These are phyloP conservation scores for Chionoecetes opilio DNA, from an alignment of 1,140 invertebrate genomes.

Conservation along the genomic window DNA sequence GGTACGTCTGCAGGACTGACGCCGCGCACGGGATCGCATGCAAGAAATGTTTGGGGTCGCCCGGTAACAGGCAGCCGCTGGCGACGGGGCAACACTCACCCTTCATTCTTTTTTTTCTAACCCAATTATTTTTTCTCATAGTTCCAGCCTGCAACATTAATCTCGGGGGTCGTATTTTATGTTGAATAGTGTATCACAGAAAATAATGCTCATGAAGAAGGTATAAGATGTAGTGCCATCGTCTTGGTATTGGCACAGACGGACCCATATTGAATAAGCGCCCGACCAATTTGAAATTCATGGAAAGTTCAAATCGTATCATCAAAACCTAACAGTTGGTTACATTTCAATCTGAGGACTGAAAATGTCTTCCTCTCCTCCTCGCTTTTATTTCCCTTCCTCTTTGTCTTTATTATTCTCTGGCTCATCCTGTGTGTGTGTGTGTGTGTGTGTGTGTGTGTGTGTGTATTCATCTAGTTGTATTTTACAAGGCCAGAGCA, in stretches of 20 bases:
- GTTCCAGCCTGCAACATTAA: too few relatives aligned
- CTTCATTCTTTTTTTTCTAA: too few relatives aligned
- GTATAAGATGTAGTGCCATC: not conserved
- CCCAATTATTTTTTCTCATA: too few relatives aligned
- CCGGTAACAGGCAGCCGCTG: too few relatives aligned
- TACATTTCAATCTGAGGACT: conserved; percentile 36
- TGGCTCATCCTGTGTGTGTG: conserved; percentile 29
- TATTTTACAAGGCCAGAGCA: too few relatives aligned
- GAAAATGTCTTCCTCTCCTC: conserved; percentile 3
- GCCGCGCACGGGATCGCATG: too few relatives aligned
- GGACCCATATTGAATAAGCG: conserved; percentile 55
- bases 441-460: conserved; percentile 54
- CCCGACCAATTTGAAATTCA: conserved; percentile 60
- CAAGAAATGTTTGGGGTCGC: too few relatives aligned
- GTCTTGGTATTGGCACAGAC: not conserved
- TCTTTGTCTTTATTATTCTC: conserved; percentile 10
- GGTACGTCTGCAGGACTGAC: too few relatives aligned
- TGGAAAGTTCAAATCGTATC: conserved; percentile 39
- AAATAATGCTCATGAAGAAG: too few relatives aligned
- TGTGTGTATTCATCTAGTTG: not conserved
- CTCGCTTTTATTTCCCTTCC: conserved; percentile 20
- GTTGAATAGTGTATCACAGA: too few relatives aligned
- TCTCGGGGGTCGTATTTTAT: too few relatives aligned
- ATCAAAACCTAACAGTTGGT: conserved; percentile 58
- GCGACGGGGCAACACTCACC: too few relatives aligned